These are phyloP conservation scores for Oostethus manadensis DNA, from an alignment of 2,113 vertebrate species.

Conservation along the genomic window DNA sequence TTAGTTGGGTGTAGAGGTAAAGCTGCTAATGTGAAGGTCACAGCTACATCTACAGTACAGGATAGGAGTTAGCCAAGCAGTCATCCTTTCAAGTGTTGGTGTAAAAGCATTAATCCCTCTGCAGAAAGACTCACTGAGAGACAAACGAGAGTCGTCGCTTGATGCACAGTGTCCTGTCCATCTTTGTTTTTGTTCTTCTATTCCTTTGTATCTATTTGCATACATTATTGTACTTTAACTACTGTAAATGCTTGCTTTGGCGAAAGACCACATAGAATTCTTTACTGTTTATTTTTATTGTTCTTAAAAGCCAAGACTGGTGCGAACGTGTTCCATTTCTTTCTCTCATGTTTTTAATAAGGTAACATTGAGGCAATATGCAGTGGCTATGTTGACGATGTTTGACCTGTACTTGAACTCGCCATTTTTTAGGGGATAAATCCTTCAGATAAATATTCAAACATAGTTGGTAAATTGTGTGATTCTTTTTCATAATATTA, in stretches of 20 bases:
- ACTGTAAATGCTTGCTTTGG: slow-evolving; percentile 53
- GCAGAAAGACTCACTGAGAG: slow-evolving; percentile 11
- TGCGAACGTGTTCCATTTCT: slow-evolving; percentile 18
- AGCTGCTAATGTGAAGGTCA: slow-evolving; percentile 35
- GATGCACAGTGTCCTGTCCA: slow-evolving; percentile 20
- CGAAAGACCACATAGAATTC: slow-evolving; percentile 32
- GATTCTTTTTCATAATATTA: background rate
- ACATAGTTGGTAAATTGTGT: background rate
- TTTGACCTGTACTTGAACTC: slow-evolving; percentile 3
- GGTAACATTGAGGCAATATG: background rate
- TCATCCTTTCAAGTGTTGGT: slow-evolving; percentile 3
- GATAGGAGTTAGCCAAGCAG: slow-evolving; percentile 1
- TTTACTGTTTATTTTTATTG: slow-evolving; percentile 57
- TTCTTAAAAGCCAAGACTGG: slow-evolving; percentile 51
- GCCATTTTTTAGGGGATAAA: slow-evolving; percentile 2
- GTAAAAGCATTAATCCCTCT: slow-evolving; percentile 18
- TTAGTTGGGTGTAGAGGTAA: slow-evolving; percentile 19
- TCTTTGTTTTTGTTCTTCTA: slow-evolving; percentile 34
- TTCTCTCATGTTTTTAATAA: background rate
- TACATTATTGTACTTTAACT: slow-evolving; percentile 51
- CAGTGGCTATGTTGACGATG: background rate
- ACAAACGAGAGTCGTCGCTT: slow-evolving; percentile 39
- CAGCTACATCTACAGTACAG: too few relatives aligned
- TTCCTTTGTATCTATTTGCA: slow-evolving; percentile 43
- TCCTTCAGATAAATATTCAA: background rate